phyloP scores from a whole-genome alignment of 2,113 vertebrate genomes.

The Sclerurus mexicanus region DNA sequence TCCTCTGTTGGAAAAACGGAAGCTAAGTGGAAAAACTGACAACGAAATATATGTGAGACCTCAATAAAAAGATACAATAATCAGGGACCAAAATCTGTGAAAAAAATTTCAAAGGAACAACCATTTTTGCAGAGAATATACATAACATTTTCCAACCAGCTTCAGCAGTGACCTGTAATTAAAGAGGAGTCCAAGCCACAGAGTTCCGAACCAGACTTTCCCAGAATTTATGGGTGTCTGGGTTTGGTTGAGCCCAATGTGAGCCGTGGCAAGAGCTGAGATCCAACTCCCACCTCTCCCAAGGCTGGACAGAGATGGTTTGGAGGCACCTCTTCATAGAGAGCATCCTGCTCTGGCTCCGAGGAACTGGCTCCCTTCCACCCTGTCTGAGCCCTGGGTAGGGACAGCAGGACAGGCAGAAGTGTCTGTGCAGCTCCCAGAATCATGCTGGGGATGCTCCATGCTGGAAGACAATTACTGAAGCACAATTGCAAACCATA shows the following conservation, averaged over 20 bases:
- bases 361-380: neutral
- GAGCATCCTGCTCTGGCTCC: neutral
- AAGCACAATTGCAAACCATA: neutral
- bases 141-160: conserved; percentile 50
- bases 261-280: neutral
- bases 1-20: neutral
- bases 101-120: neutral
- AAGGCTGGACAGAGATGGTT: neutral
- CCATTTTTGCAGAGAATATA: conserved; percentile 32
- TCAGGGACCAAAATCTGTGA: neutral
- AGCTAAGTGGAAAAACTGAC: neutral
- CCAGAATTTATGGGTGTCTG: conserved; percentile 53
- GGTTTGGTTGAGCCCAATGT: conserved; percentile 35
- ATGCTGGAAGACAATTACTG: neutral
- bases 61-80: neutral
- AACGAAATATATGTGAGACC: neutral
- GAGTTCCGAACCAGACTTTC: conserved; percentile 57
- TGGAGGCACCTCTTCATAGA: neutral
- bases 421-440: neutral
- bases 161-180: conserved; percentile 44
- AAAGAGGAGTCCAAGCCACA: conserved; percentile 57
- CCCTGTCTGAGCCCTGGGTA: neutral
- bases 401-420: neutral
- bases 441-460: neutral
- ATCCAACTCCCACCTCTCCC: neutral